These are phyloP conservation scores for Seira musarum DNA, from an alignment of 2,888 invertebrate genomes.

Conservation along the genomic window DNA sequence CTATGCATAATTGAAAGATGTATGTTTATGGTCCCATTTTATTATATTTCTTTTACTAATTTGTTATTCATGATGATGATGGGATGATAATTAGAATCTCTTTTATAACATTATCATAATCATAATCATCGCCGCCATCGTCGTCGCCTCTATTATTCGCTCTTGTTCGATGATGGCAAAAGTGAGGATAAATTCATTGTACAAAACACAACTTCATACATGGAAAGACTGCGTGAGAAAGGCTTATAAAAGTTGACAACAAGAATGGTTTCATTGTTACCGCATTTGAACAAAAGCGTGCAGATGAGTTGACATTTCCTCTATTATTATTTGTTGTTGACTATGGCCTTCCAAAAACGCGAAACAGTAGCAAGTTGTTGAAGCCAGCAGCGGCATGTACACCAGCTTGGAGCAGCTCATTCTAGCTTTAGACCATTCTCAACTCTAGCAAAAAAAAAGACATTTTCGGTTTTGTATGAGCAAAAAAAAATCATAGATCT, in stretches of 20 bases:
- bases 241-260: slow-evolving; percentile 28
- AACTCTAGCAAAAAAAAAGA: slow-evolving; percentile 12
- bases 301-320: slow-evolving; percentile 55
- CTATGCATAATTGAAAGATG: not conserved
- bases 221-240: slow-evolving; percentile 43
- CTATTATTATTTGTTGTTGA: slow-evolving; percentile 29
- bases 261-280: slow-evolving; percentile 31
- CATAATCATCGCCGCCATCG: not conserved
- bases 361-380: not conserved
- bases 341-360: slow-evolving; percentile 18
- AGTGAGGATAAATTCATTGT: not conserved
- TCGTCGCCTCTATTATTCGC: not conserved
- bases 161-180: not conserved
- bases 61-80: slow-evolving; percentile 33
- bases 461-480: slow-evolving; percentile 1
- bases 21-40: too few relatives aligned
- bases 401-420: not conserved
- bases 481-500: not conserved
- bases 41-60: slow-evolving; percentile 27
- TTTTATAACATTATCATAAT: slow-evolving; percentile 14
- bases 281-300: slow-evolving; percentile 35
- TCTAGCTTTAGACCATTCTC: not conserved
- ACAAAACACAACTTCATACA: not conserved
- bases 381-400: not conserved
- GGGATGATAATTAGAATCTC: slow-evolving; percentile 30